These are phyloP conservation scores for Dugesia japonica DNA, from an alignment of 2,888 invertebrate species.

Conservation along the genomic window DNA sequence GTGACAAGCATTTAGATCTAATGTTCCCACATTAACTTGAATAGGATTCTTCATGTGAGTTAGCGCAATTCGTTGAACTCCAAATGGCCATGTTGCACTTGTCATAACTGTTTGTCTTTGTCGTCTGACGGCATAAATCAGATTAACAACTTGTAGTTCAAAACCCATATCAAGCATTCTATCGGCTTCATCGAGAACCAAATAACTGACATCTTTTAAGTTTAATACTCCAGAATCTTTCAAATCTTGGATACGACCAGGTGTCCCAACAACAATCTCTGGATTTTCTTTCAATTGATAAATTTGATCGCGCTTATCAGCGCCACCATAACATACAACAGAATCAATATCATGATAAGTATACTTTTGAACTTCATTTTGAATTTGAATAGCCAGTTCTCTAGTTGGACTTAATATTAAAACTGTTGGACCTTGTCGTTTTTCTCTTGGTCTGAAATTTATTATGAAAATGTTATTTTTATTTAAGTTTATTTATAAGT, in stretches of 20 bases:
- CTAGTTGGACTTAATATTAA: slow-evolving; percentile 82
- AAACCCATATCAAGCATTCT: slow-evolving; percentile 89
- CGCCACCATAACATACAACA: slow-evolving; percentile 34
- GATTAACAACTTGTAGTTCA: slow-evolving; percentile 53
- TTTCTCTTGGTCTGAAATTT: slow-evolving; percentile 56
- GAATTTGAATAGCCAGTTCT: slow-evolving; percentile 83
- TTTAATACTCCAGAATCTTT: slow-evolving; percentile 53
- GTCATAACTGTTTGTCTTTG: slow-evolving; percentile 91
- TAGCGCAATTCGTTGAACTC: slow-evolving; percentile 67
- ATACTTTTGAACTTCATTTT: slow-evolving; percentile 74
- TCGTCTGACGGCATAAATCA: slow-evolving; percentile 51
- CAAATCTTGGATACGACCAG: slow-evolving; percentile 86
- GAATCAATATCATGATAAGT: slow-evolving; percentile 61
- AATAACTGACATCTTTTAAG: slow-evolving; percentile 36
- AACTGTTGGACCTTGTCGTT: slow-evolving; percentile 67
- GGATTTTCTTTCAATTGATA: slow-evolving; percentile 61
- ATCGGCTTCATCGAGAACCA: slow-evolving; percentile 94
- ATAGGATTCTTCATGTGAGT: slow-evolving; percentile 74
- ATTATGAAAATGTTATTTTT: too few relatives aligned
- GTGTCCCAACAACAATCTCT: slow-evolving; percentile 86
- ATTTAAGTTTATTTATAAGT: too few relatives aligned
- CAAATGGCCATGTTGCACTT: slow-evolving; percentile 80
- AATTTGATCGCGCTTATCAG: slow-evolving; percentile 74
- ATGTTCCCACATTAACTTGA: slow-evolving; percentile 68
- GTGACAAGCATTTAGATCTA: slow-evolving; percentile 72